Base-by-base conservation (phyloP, 2,797 vertebrate genomes). In the Pristis pectinata region DNA sequence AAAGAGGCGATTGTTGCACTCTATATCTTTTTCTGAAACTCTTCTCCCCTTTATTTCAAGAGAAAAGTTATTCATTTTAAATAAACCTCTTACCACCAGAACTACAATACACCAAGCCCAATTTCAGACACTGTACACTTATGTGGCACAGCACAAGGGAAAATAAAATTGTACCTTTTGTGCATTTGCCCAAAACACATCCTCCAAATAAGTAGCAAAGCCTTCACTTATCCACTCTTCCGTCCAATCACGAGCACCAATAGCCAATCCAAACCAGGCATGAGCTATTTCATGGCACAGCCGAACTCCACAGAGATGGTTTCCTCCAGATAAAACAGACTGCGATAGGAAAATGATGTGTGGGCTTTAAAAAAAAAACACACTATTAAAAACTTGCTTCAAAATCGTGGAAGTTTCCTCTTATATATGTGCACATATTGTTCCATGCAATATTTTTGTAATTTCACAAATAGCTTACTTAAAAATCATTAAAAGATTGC, bases 221-320 rank as follows among this genome's bases (percentile, higher is more conserved):
- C 99, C 99, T 96, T 99, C 99, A 17, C 99, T 99, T 97, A 99
- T 97, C 99, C 99, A 99, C 95, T 99, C 99, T 96, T 99, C 99
- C 0, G 98, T 99, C 99, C 99, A 99, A 95, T 99, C 99, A 64
- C 96, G 97, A 95, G 99, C 98, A 94, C 99, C 99, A 0, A 99
- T 99, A 94, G 98, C 98, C 91, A 99, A 97, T 94, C 99, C 99
- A 95, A 99, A 99, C 99, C 99, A 99, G 95, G 99, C 97, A 94
- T 99, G 99, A 95, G 98, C 98, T 56, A 99, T 98, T 97, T 99
- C 99, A 27, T 99, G 99, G 96, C 98, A 99, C 34, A 99, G 96
- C 93, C 98, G 98, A 76, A 98, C 98, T 94, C 98, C 98, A 95
- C 98, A 98, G 95, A 99, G 97, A 94, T 98, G 97, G 94, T 70